Evolutionary conservation across 2,797 vertebrate genomes (phyloP).

Genomic region (Linurgus olivaceus): DNA sequence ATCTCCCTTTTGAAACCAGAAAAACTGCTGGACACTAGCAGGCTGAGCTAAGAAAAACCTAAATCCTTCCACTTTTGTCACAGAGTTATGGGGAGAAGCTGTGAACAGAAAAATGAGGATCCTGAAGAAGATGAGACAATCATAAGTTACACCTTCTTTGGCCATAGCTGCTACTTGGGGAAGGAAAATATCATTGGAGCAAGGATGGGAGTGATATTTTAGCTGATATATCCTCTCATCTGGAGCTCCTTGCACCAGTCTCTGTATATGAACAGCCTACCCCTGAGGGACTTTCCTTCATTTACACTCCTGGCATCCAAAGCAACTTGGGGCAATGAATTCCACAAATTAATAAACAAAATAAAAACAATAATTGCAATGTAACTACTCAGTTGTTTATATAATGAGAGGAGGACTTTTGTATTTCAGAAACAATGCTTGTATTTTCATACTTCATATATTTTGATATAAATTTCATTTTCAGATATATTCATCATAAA

Average conservation of each 20-base stretch:
- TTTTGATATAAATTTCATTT: neutral
- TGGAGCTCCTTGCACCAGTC: neutral
- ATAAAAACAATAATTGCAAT: neutral
- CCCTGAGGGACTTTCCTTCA: neutral
- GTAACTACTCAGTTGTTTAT: neutral
- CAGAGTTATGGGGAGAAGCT: neutral
- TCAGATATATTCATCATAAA: neutral
- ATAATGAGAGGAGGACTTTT: rapidly evolving
- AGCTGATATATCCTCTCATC: neutral
- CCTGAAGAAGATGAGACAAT: neutral
- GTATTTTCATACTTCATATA: neutral
- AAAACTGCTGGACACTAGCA: neutral
- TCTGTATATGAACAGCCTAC: neutral
- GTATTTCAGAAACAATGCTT: neutral
- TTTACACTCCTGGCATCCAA: neutral
- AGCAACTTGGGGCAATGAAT: neutral
- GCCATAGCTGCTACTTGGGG: neutral
- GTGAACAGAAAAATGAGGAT: neutral
- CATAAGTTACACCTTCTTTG: neutral
- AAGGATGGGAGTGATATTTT: neutral
- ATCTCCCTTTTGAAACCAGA: neutral
- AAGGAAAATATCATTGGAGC: neutral
- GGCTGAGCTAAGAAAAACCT: neutral
- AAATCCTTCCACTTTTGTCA: neutral
- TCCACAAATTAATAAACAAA: neutral